phyloP scores from a whole-genome alignment of 2,113 vertebrate genomes.

The Propithecus coquereli region DNA sequence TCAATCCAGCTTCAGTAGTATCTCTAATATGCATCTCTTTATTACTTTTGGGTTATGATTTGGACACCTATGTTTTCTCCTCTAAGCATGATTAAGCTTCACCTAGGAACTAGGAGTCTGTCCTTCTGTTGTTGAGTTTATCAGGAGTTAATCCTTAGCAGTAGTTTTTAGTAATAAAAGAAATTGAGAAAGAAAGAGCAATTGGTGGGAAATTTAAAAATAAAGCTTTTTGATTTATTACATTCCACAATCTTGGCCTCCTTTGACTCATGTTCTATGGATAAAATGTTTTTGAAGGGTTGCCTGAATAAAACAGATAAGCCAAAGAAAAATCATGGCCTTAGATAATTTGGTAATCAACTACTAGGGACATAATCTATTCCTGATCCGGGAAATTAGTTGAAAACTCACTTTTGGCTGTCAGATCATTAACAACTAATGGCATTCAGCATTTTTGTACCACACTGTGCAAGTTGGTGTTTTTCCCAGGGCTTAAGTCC shows the following conservation, averaged over 20 bases:
- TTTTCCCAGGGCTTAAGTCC: not conserved
- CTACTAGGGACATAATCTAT: not conserved
- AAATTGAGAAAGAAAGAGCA: not conserved
- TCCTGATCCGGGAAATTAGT: not conserved
- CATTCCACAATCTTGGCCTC: not conserved
- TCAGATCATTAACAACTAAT: not conserved
- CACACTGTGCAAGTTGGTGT: not conserved
- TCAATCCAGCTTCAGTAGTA: not conserved
- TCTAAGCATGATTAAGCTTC: not conserved
- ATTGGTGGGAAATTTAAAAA: not conserved
- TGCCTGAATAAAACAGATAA: not conserved
- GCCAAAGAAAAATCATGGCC: not conserved
- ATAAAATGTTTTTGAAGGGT: not conserved
- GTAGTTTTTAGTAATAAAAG: not conserved
- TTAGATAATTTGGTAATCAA: not conserved
- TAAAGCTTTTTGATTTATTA: not conserved
- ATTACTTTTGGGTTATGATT: not conserved
- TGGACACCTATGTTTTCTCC: not conserved
- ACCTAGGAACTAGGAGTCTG: not conserved
- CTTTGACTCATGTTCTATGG: not conserved
- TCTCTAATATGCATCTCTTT: not conserved
- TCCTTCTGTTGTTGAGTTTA: not conserved
- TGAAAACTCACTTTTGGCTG: slow-evolving; percentile 1
- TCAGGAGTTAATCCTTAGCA: not conserved
- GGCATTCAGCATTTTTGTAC: not conserved